Evolutionary conservation across 2,113 vertebrate genomes (phyloP).

Genomic region (Chitala chitala): DNA sequence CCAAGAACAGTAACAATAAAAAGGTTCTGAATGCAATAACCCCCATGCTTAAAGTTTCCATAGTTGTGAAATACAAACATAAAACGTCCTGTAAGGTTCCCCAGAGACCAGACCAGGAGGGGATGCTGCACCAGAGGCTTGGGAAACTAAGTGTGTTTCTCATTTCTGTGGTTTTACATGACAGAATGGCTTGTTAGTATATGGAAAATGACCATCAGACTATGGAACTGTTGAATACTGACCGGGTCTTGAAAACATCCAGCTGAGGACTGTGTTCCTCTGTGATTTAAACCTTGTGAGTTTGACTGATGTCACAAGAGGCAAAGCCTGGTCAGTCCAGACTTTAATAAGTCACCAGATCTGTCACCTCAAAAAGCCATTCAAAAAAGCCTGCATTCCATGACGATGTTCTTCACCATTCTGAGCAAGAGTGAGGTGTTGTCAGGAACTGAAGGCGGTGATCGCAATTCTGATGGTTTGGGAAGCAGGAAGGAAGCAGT

Average conservation of each 20-base stretch:
- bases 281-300: not conserved
- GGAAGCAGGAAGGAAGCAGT: not conserved
- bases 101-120: not conserved
- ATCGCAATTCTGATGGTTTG: not conserved
- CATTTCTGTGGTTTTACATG: not conserved
- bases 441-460: not conserved
- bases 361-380: not conserved
- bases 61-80: slow-evolving; percentile 20
- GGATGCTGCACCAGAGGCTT: not conserved
- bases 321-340: not conserved
- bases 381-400: not conserved
- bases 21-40: slow-evolving; percentile 16
- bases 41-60: slow-evolving; percentile 16
- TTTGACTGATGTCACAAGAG: not conserved
- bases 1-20: slow-evolving; percentile 35
- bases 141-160: not conserved
- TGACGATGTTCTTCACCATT: not conserved
- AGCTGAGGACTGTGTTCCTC: not conserved
- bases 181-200: not conserved
- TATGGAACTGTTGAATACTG: not conserved
- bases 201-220: slow-evolving; percentile 14
- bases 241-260: not conserved
- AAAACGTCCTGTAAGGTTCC: slow-evolving; percentile 1
- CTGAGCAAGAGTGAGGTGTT: not conserved
- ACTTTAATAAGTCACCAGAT: no score